Base-by-base conservation (phyloP, 1,140 invertebrate species). In the Cecropterus lyciades region DNA sequence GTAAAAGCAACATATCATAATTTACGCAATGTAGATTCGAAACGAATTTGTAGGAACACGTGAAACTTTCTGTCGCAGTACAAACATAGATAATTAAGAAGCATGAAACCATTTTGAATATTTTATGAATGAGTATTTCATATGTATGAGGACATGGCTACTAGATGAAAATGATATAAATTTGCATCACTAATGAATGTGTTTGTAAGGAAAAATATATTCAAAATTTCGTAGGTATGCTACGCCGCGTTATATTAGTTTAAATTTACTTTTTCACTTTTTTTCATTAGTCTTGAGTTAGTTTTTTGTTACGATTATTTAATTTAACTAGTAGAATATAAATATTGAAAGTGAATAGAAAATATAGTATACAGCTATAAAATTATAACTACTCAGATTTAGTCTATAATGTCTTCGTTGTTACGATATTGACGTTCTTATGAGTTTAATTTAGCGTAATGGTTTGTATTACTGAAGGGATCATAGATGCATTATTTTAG, bases 21-120 rank as follows among this genome's bases (percentile, higher is more conserved):
- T 75, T 72, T 69, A 75, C 65, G 65, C 64, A 60, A 57, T 62
- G 66, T 53, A 60, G 65, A 77, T 70, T 51, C 27, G 65, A 76
- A 81, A 75, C 70, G 71, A 79, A 77, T 80, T 76, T 77, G 46
- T 75, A 73, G 65, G 62, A 75, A 77, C 75, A 78, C 79, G 68
- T 82, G 70, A 82, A 84, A 89, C 75, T 84, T 87, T 87, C 69
- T 78, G 70, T 67, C 75, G 66, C 62, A 78, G 80, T 80, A 87
- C 82, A 88, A 87, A 88, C 80, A 83, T 74, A 77, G 82, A 85
- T 91, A 91, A 91, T 89, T 89, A 88, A 86, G 88, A 78, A 85
- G 80, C 83, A 80, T 86, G 83, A 87, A 87, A 87, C 80, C 80
- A 80, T 84, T 91, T 89, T 89, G 87, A 91, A 91, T 91, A 85